Conservation (phyloP, 2,797 vertebrate species). For the Epinephelus awoara region DNA sequence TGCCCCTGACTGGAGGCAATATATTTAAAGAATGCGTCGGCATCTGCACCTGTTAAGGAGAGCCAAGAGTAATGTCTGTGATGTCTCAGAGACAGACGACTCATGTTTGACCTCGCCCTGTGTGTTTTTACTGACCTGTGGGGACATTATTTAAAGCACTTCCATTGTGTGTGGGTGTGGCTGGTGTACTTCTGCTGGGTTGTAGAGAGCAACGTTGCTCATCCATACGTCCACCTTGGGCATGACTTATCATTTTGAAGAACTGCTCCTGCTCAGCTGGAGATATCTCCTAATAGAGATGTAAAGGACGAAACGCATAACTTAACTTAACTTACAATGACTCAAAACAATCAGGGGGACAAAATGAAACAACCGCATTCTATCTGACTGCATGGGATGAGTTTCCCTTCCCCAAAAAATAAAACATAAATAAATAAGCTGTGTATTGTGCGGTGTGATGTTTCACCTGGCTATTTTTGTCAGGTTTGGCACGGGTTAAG, state of each 20-base stretch:
- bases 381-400: not conserved
- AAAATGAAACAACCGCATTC: not conserved
- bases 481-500: conserved; percentile 45
- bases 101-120: conserved; percentile 30
- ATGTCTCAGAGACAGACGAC: conserved; percentile 21
- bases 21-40: conserved; percentile 65
- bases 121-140: conserved; percentile 64
- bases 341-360: not conserved
- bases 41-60: conserved; percentile 60
- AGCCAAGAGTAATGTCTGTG: conserved; percentile 41
- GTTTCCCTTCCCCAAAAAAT: not conserved
- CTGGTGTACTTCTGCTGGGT: conserved; percentile 70
- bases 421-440: not conserved
- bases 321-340: not conserved
- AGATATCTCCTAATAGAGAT: conserved; percentile 46
- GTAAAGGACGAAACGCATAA: conserved; percentile 15
- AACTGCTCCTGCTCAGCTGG: conserved; percentile 63
- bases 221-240: conserved; percentile 76
- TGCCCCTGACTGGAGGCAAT: conserved; percentile 60
- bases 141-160: conserved; percentile 53
- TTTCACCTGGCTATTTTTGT: conserved; percentile 58
- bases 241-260: conserved; percentile 72
- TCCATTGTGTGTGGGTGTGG: conserved; percentile 63
- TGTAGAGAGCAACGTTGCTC: conserved; percentile 78
- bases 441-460: not conserved